Conservation (phyloP, 1,140 invertebrate genomes). For the Venturia canescens region DNA sequence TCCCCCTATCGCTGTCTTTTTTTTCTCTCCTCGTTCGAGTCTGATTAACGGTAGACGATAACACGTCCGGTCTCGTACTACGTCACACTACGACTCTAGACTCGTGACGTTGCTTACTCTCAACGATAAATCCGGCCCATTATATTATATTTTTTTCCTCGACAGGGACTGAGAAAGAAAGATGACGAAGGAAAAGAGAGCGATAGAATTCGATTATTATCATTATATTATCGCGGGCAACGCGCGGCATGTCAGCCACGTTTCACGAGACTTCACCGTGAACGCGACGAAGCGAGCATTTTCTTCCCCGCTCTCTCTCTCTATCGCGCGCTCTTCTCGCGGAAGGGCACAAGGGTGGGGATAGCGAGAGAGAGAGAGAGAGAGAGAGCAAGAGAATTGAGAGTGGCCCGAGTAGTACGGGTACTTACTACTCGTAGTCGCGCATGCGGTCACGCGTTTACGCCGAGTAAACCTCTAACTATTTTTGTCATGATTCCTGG, state of each 20-base stretch:
- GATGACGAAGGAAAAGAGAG: slow-evolving; percentile 1
- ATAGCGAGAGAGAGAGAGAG: background rate
- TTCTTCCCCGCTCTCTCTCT: background rate
- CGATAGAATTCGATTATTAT: slow-evolving; percentile 21
- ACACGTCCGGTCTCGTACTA: slow-evolving; percentile 10
- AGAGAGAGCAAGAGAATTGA: background rate
- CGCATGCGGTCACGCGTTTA: slow-evolving; percentile 21
- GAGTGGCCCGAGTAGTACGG: slow-evolving; percentile 23
- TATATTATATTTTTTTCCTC: slow-evolving; percentile 11
- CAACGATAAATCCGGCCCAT: slow-evolving; percentile 9
- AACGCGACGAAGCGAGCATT: slow-evolving; percentile 20
- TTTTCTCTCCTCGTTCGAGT: slow-evolving; percentile 23
- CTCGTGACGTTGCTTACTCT: slow-evolving; percentile 12
- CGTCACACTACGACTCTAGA: slow-evolving; percentile 17
- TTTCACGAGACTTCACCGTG: slow-evolving; percentile 28
- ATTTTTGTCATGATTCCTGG: background rate
- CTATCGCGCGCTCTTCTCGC: background rate
- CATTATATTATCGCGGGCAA: slow-evolving; percentile 19
- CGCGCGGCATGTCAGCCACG: slow-evolving; percentile 26
- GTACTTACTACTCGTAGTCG: slow-evolving; percentile 23
- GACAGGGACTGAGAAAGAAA: background rate
- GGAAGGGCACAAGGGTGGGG: background rate
- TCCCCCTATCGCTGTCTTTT: no score
- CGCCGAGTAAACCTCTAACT: slow-evolving; percentile 7
- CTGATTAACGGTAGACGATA: background rate